Conservation (phyloP, 2,797 vertebrate genomes). For the Mus spretus region DNA sequence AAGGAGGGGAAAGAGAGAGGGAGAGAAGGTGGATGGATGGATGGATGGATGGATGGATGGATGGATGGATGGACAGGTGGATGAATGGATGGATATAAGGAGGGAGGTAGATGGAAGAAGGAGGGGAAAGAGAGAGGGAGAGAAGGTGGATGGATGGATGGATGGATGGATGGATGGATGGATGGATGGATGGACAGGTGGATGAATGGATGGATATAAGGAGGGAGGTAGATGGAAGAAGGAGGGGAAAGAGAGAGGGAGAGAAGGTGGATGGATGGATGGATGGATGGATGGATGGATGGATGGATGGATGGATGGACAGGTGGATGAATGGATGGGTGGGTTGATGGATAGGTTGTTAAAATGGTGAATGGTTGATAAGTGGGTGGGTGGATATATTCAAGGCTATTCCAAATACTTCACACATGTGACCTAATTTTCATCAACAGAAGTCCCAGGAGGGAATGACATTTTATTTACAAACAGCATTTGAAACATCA, state of each 20-base stretch:
- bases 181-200: no score
- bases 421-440: conserved; percentile 3
- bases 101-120: background rate
- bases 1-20: fast-evolving
- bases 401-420: conserved; percentile 4
- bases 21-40: fast-evolving
- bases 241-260: background rate
- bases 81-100: no score
- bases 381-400: background rate
- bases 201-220: background rate
- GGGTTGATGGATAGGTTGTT: background rate
- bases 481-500: background rate
- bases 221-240: background rate
- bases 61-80: no score
- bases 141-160: fast-evolving
- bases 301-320: background rate
- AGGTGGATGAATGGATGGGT: background rate
- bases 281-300: no score
- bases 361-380: no score
- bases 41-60: no score
- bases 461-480: conserved; percentile 6
- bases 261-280: fast-evolving
- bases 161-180: no score
- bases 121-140: background rate
- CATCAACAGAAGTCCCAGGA: conserved; percentile 10